Base-by-base conservation (phyloP, 2,797 vertebrate species). In the Bufotes viridis region DNA sequence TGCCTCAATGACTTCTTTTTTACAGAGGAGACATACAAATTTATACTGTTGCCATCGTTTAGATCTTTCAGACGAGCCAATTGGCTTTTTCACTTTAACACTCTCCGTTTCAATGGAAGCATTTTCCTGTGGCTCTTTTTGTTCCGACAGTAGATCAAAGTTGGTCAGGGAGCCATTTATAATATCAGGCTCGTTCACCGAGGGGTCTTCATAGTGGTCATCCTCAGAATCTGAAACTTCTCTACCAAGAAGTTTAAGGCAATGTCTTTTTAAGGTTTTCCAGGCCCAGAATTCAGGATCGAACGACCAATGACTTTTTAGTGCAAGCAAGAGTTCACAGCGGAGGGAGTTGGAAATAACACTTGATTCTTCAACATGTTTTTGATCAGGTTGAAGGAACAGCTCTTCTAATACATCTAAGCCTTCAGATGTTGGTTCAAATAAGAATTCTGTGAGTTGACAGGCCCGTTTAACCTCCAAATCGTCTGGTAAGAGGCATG, bases 261-360 rank as follows among this genome's bases (percentile, higher is more conserved):
- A 99, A 85, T 98, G 97, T 82, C 96, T 93, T 90, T 98, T 99
- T 15, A 99, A 95, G 84, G 97, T 98, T 93, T 99, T 99, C 98
- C 98, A 99, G 94, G 99, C 98, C 98, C 98, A 99, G 93, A 99
- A 99, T 91, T 99, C 98, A 0, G 98, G 98, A 94, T 99, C 98
- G 93, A 99, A 98, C 13, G 97, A 97, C 98, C 98, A 99, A 85
- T 97, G 97, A 12, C 97, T 97, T 93, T 99, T 99, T 87, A 99
- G 96, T 87, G 96, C 97, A 63, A 99, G 91, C 18, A 99, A 93
- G 82, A 99, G 95, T 91, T 99, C 98, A 87, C 98, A 99, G 90
- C 98, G 98, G 12, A 99, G 94, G 0, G 97, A 99, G 94, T 98
- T 99, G 78, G 98, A 97, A 93, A 99, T 97, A 6, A 95, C 93